phyloP scores from a whole-genome alignment of 1,140 invertebrate species.

The Bombus impatiens region DNA sequence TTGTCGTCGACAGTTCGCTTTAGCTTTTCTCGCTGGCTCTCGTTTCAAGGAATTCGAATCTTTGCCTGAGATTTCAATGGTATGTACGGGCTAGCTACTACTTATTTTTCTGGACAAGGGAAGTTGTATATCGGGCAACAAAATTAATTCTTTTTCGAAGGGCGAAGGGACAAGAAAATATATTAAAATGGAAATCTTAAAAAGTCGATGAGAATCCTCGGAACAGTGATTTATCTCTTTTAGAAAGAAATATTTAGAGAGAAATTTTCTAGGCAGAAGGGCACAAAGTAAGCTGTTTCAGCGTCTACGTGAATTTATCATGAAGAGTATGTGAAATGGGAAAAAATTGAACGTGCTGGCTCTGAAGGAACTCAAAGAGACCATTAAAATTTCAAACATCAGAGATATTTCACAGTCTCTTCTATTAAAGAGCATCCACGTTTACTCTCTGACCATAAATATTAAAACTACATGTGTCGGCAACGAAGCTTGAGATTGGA shows the following conservation, averaged over 20 bases:
- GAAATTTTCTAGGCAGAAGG: neutral
- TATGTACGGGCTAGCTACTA: neutral
- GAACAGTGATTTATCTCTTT: neutral
- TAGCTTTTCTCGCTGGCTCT: neutral
- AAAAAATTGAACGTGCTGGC: neutral
- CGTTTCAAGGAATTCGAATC: neutral
- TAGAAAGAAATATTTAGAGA: neutral
- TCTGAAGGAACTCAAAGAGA: slow-evolving; percentile 2
- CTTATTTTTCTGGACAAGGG: neutral
- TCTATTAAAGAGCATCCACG: neutral
- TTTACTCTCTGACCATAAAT: neutral
- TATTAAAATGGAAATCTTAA: neutral
- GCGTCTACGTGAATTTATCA: neutral
- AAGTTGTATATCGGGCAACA: neutral
- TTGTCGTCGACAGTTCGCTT: neutral
- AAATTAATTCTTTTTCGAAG: neutral
- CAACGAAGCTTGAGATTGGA: neutral
- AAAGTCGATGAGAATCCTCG: neutral
- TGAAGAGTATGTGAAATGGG: neutral
- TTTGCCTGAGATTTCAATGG: neutral
- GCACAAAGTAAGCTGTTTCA: slow-evolving; percentile 7
- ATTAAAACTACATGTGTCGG: neutral
- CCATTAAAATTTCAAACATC: slow-evolving; percentile 14
- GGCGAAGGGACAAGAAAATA: neutral
- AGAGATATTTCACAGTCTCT: neutral